Percentiles rank a stretch among this genome's conserved stretches.
phyloP scores from a whole-genome alignment of 2,888 invertebrate species.

The Bursaphelenchus okinawaensis region DNA sequence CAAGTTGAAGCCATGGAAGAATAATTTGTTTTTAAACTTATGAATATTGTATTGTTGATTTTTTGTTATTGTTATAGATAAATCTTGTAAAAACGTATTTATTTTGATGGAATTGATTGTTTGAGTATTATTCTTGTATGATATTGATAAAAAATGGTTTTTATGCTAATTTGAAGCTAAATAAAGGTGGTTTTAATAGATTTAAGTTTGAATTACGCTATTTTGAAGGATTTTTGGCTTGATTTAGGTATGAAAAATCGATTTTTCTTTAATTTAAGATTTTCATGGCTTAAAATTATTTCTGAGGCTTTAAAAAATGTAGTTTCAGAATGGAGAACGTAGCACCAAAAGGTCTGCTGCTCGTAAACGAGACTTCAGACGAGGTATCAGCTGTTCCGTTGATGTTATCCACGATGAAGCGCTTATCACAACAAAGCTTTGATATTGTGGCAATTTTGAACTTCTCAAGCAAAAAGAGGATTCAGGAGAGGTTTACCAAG shows the following conservation, averaged over 20 bases:
- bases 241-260: background rate
- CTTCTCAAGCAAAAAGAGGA: background rate
- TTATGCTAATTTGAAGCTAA: too few species aligned
- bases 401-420: conserved; percentile 6
- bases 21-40: background rate
- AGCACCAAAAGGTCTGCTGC: background rate
- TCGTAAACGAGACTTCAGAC: background rate
- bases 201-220: background rate
- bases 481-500: background rate
- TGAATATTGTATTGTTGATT: background rate
- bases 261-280: too few species aligned
- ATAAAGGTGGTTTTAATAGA: too few species aligned
- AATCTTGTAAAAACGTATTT: background rate
- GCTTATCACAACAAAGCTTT: background rate
- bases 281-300: too few species aligned
- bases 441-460: background rate
- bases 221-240: background rate
- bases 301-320: too few species aligned
- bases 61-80: background rate
- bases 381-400: background rate
- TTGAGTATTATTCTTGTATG: too few species aligned
- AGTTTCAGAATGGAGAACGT: conserved; percentile 10
- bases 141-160: too few species aligned
- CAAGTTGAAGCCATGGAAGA: conserved; percentile 12
- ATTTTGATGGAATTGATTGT: background rate